Base-by-base conservation (phyloP, 2,888 invertebrate genomes). In the Cylindroiulus punctatus region DNA sequence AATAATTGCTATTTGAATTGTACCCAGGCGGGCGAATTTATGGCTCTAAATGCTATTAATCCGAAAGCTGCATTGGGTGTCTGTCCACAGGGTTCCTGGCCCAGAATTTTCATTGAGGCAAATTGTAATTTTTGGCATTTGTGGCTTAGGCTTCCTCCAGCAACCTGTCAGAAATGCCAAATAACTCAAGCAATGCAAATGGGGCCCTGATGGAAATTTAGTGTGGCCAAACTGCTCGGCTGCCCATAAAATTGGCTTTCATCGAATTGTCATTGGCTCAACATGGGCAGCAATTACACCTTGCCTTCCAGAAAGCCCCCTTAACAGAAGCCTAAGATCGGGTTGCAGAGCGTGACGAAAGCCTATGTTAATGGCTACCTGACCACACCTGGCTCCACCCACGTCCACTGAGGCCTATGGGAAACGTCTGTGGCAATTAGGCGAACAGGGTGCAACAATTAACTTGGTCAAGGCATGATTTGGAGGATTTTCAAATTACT, bases 381-480 rank as follows among this genome's bases (percentile, higher is more conserved):
- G 4, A 26, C 1, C 76, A 30, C 76, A 76, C 76, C 76, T 76
- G 76, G 76, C 30, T 5, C 76, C 76, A 76, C 76, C 76, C 26
- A 76, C 26, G 76, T 76, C 76, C 76, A 30, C 26, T 2, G 76
- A 10, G 76, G 76, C 12, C 76, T 30, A 76, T 76, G 76, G 76
- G 26, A 30, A 76, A 76, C 30, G 76, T 76, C 76, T 10, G 0
- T 76, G 76, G 12, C 76, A 76, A 76, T 76, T 76, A 76, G 76
- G 76, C 26, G 30, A 76, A 76, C 76, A 76, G 76, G 76, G 76
- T 30, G 76, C 76, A 2, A 76, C 14, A 26, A 76, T 76, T 76
- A 76, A 76, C 76, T 76, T 76, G 76, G 76, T 76, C 76, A 76
- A 76, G 76, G 76, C 76, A 76, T 76, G 76, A 76, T 76, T 76